Base-by-base conservation (phyloP, 2,888 invertebrate genomes). In the Meganola albula region DNA sequence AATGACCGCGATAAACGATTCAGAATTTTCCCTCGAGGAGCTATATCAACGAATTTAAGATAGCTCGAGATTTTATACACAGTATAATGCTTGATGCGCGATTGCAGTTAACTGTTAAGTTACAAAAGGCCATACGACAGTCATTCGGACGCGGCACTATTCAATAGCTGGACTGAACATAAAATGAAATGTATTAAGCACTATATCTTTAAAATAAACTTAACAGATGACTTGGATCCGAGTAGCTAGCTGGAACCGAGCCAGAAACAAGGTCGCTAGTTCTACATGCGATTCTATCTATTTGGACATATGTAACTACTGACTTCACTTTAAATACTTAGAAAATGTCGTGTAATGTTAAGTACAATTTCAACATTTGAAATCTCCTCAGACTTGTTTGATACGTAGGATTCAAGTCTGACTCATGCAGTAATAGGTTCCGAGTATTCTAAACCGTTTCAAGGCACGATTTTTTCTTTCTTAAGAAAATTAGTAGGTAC, bases 401-500 rank as follows among this genome's bases (percentile, higher is more conserved):
- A 20, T 34, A 23, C 8, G 24, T 24, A 33, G 40, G 16, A 48
- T 40, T 46, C 18, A 14, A 34, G 32, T 47, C 44, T 74, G 71
- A 72, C 51, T 75, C 72, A 72, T 60, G 63, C 54, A 61, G 67
- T 70, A 75, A 45, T 48, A 37, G 63, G 56, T 58, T 57, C 52
- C 46, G 54, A 58, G 49, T 58, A 55, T 56, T 55, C 49, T 54
- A 49, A 48, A 55, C 55, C 58, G 53, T 48, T 71, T 63, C 63
- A 64, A 58, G 60, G 64, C 65, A 67, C 60, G 48, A 59, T 70
- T 71, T 72, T 70, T 66, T 70, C 63, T 70, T 70, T 66, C 57
- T 52, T 48, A 58, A 53, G 47, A 55, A 83, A 80, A 82, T 84
- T 73, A 77, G 72, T 74, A 73, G 76, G 70, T 74, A 69, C 74